phyloP scores from a whole-genome alignment of 2,888 invertebrate genomes.

The Reticulitermes lucifugus region DNA sequence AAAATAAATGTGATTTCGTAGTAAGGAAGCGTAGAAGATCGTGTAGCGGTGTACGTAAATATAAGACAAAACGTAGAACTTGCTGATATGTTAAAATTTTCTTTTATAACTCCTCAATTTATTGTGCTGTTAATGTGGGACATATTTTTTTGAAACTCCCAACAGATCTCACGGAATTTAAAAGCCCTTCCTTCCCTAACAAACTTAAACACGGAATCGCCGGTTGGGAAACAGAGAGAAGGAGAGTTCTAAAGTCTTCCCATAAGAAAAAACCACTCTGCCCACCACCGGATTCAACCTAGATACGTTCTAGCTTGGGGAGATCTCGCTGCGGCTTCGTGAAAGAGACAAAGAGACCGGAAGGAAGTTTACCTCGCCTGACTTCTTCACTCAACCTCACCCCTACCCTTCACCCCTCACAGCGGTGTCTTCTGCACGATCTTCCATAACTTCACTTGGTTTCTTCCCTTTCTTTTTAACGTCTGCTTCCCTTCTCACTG shows the following conservation, averaged over 20 bases:
- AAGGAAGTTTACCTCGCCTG: slow-evolving; percentile 17
- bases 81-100: not conserved
- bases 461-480: not conserved
- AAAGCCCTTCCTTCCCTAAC: not conserved
- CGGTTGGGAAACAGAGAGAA: not conserved
- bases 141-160: not conserved
- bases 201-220: slow-evolving; percentile 21
- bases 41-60: no score
- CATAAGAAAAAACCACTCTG: slow-evolving; percentile 15
- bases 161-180: not conserved
- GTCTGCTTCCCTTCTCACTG: slow-evolving; percentile 1
- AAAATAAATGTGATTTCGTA: no score
- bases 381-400: not conserved
- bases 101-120: not conserved
- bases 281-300: slow-evolving; percentile 11
- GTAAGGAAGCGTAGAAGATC: no score
- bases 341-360: slow-evolving; percentile 30
- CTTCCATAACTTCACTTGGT: not conserved
- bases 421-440: not conserved
- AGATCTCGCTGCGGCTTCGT: not conserved
- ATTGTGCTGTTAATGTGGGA: not conserved
- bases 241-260: not conserved
- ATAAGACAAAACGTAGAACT: no score
- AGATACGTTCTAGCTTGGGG: slow-evolving; percentile 3
- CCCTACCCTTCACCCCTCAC: not conserved